These are phyloP conservation scores for Peromyscus aztecus DNA, from an alignment of 2,797 vertebrate genomes.

Conservation along the genomic window DNA sequence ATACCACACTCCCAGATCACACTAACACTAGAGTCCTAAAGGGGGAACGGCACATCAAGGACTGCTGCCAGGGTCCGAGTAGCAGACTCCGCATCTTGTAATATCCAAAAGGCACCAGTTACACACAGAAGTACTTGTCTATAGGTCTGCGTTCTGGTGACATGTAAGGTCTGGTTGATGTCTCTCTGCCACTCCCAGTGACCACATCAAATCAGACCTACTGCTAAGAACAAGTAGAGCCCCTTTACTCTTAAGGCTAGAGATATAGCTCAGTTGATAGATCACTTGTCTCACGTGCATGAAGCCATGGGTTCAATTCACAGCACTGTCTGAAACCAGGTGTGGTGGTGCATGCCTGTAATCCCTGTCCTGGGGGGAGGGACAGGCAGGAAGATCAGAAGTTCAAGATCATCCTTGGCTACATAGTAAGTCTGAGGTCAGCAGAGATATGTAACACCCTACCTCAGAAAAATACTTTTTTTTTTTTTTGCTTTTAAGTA, in stretches of 20 bases:
- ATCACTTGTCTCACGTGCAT: not conserved
- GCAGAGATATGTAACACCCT: too few species aligned
- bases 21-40: not conserved
- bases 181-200: not conserved
- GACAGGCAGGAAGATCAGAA: not conserved
- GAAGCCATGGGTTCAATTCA: not conserved
- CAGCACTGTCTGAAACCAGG: not conserved
- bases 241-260: not conserved
- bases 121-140: not conserved
- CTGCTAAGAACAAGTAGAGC: not conserved
- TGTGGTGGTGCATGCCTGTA: not conserved
- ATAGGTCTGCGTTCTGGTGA: not conserved
- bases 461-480: not conserved
- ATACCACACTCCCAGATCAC: too few species aligned
- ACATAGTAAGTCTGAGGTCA: not conserved
- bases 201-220: not conserved
- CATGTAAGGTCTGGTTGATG: too few species aligned
- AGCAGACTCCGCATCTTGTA: not conserved
- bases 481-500: slow-evolving; percentile 12
- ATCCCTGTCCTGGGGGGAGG: not conserved
- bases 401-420: not conserved
- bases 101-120: not conserved
- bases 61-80: not conserved
- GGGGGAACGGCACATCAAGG: too few species aligned
- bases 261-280: not conserved